Evolutionary conservation across 30 jellyfish, hydroid and myxozoan species (phyloP), one percentile per base, ranked within the genome.

Genomic region (Mastigias papua): DNA sequence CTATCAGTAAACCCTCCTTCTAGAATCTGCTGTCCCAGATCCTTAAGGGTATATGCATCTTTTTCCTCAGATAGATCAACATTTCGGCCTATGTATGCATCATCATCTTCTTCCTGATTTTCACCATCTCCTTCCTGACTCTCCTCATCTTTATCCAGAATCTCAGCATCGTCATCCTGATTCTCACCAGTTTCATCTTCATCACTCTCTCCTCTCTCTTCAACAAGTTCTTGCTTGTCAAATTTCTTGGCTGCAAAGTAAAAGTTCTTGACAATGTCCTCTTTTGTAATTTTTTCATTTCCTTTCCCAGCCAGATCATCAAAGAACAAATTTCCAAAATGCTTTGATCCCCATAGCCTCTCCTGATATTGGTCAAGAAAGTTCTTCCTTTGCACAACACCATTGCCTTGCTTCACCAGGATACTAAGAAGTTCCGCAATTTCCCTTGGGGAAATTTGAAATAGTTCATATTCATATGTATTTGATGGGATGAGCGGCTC

Each of bases 401-500:
- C 97, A 4, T 88, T 69, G 28, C 86, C 79, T 69, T 54, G n/a
- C 49, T 68, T 73, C 31, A 71, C 61, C 10, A 86, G 28, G 15
- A 57, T 57, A 23, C 84, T 57, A 25, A 90, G 58, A 51, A 84
- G 33, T 32, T 73, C 85, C 6, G 76, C 73, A 17, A 90, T 73
- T 37, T 83, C 89, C 22, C 68, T 78, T 20, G 94, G 92, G 16
- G 34, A 25, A 19, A 82, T 71, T 11, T 63, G 69, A 28, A 78
- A 74, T 37, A 81, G 82, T 79, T 90, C 97, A 57, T 70, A 88
- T 17, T 90, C 84, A 69, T 90, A 90, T 20, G 78, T 65, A 35
- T 83, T 83, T 23, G 94, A 79, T 0, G 95, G 91, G 26, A 82
- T 81, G 8, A 74, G 32, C n/a, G 97, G 97, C 78, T 79, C 90